Base-by-base conservation (phyloP, 2,888 invertebrate genomes). In the Synanthedon vespiformis region DNA sequence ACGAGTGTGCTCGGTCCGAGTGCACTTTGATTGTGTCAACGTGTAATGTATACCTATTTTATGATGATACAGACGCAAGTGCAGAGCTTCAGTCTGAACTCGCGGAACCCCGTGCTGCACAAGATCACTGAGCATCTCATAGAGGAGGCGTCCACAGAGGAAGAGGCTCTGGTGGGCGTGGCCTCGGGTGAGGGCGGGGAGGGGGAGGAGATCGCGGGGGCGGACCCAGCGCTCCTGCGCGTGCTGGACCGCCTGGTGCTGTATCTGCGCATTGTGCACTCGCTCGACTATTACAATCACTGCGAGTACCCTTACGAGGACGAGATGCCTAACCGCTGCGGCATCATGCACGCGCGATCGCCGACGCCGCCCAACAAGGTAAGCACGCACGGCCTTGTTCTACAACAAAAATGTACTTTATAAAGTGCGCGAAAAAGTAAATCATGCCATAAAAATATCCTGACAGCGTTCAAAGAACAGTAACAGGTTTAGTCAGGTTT, bases 291-390 rank as follows among this genome's bases (percentile, higher is more conserved):
- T 77, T 99, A 99, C 85, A 98, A 98, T 83, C 97, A 97, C 71
- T 97, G 97, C 71, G 99, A 99, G 73, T 99, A 99, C 82, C 97
- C 98, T 0, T 97, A 98, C 67, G 99, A 99, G 79, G 99, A 99
- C 76, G 98, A 98, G 80, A 99, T 99, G 99, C 99, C 99, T 0
- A 99, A 99, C 80, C 90, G 98, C 41, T 98, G 99, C 79, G 99
- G 99, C 10, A 97, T 99, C 61, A 95, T 99, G 90, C 99, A 99
- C 72, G 97, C 97, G 0, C 90, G 99, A 50, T 98, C 98, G 2
- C 92, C 93, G 10, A 90, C 95, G 0, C 97, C 98, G 0, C 89
- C 92, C 8, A 92, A 93, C 53, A 96, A 96, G 84, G 92, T 94
- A 59, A 68, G 13, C 44, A 34, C 34, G 8, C 44, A 34, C 34